Evolutionary conservation across 2,797 vertebrate species (phyloP), one percentile per base, ranked within the genome.

Genomic region (Gallinago stenura): DNA sequence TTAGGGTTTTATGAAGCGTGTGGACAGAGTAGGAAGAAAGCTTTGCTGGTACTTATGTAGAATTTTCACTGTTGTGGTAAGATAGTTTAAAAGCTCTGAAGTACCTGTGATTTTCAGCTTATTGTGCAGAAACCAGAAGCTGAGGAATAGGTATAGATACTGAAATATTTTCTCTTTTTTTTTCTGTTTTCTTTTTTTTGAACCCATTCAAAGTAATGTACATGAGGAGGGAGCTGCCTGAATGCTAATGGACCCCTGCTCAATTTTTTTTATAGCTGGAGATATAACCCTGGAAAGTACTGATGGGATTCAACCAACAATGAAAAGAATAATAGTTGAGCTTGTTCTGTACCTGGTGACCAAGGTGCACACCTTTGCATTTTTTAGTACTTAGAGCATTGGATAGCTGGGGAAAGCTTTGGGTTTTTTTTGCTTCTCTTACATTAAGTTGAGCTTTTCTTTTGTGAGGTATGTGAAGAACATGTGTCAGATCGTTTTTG

Each of bases 21-120:
- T 73, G 69, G 71, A 91, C 79, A 87, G 65, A 75, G 46, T 17
- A 24, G 16, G 48, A 68, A 83, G 73, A 80, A 90, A 80, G 51
- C 64, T 61, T 79, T 91, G 9, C 71, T 89, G 14, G 28, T 88
- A 28, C 43, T 71, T 50, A 30, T 1, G 33, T 78, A 33, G 83
- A 61, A 69, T 70, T 97, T 98, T 46, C 90, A 97, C 53, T 97
- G 97, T 90, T 98, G 97, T 20, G 97, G 98, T 69, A 98, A 98
- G 92, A 98, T 69, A 12, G 97, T 45, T 97, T 97, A 66, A 98
- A 98, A 92, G 30, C 90, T 85, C 78, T 71, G 64, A 72, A 89
- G 80, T 78, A 71, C 60, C 75, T 46, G 0, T 68, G 65, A 48
- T 83, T 90, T 92, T 72, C 77, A 57, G n/a, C 87, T 94, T 81